Evolutionary conservation across 2,888 invertebrate genomes (phyloP).

Genomic region (Cryptus armator): DNA sequence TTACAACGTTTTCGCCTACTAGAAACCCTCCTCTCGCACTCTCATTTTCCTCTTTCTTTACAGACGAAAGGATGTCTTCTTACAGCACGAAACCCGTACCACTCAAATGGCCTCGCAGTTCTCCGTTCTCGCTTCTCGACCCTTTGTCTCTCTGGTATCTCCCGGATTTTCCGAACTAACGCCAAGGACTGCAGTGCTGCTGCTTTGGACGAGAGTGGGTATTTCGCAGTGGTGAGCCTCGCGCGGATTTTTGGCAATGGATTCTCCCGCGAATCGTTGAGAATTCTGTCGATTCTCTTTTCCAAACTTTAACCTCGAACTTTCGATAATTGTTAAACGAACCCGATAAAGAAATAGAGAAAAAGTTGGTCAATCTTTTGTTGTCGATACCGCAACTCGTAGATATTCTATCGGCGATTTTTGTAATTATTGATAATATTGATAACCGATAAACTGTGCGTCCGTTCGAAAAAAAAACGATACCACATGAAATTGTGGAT

Average conservation of each 20-base stretch:
- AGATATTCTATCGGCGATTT: too few relatives aligned
- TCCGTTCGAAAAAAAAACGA: background rate
- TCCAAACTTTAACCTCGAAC: background rate
- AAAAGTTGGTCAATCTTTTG: too few relatives aligned
- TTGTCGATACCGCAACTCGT: too few relatives aligned
- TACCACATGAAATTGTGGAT: background rate
- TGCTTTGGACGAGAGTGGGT: background rate
- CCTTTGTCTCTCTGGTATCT: constrained; percentile 21
- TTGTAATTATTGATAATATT: background rate
- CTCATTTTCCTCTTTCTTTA: constrained; percentile 59
- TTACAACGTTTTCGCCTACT: constrained; percentile 47
- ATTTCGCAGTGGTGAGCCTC: background rate
- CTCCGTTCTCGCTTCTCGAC: background rate
- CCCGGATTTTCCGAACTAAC: constrained; percentile 51
- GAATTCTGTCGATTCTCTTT: background rate
- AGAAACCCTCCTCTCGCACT: constrained; percentile 63
- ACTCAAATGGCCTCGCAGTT: background rate
- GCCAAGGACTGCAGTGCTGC: constrained; percentile 1
- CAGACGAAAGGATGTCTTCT: background rate
- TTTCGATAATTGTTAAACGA: too few relatives aligned
- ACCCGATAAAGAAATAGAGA: too few relatives aligned
- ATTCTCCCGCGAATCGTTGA: background rate
- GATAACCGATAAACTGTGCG: background rate
- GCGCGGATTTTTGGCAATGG: background rate
- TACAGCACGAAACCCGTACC: constrained; percentile 36